Evolutionary conservation across 1,140 invertebrate genomes (phyloP).

Genomic region (Sesamia nonagrioides): DNA sequence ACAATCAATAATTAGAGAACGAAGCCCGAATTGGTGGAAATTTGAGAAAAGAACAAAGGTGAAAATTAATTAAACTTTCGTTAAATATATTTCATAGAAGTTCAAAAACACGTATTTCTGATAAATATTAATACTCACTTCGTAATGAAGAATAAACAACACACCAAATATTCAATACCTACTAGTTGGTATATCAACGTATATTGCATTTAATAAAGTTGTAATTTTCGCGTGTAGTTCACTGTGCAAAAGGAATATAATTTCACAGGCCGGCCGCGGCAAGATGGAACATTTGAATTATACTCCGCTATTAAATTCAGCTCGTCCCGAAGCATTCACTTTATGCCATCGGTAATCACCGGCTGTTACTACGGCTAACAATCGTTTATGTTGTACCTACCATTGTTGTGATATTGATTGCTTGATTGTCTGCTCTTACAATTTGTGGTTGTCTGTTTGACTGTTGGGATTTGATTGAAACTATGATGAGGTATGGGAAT

Average conservation of each 20-base stretch:
- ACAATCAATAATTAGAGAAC: too few species aligned
- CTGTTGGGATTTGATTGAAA: conserved; percentile 8
- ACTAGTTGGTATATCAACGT: background rate
- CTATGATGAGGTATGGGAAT: background rate
- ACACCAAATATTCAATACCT: too few species aligned
- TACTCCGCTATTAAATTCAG: conserved; percentile 78
- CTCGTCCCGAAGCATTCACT: conserved; percentile 63
- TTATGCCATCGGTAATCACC: conserved; percentile 66
- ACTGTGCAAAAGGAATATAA: conserved; percentile 70
- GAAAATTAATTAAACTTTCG: too few species aligned
- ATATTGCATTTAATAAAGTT: conserved; percentile 10
- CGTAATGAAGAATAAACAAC: too few species aligned
- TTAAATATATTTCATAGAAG: too few species aligned
- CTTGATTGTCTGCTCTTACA: conserved; percentile 25
- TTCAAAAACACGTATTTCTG: too few species aligned
- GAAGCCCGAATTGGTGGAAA: too few species aligned
- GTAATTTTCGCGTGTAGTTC: conserved; percentile 24
- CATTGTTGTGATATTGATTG: conserved; percentile 48
- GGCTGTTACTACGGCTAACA: conserved; percentile 55
- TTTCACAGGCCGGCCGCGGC: conserved; percentile 76
- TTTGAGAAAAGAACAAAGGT: too few species aligned
- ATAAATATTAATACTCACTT: too few species aligned
- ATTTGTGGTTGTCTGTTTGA: conserved; percentile 20
- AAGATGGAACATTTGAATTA: conserved; percentile 82
- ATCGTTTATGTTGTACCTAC: conserved; percentile 63